A percentile compares a stretch with the other conserved stretches of the same genome.
Conservation (phyloP, 2,888 invertebrate genomes). For the Chloroclystis v-ata region DNA sequence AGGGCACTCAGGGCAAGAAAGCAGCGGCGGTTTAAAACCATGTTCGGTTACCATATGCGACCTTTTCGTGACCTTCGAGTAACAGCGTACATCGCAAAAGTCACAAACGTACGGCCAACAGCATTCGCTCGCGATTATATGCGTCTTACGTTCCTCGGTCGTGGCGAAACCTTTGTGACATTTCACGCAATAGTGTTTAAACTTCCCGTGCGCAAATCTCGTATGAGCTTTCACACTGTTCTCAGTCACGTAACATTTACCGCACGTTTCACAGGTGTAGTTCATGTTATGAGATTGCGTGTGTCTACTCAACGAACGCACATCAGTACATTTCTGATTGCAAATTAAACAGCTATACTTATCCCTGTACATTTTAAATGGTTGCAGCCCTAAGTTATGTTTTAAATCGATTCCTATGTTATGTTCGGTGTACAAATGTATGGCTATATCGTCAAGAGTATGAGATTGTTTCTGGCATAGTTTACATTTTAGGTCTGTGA, state of each 20-base stretch:
- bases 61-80: conserved; percentile 29
- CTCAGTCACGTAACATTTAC: conserved; percentile 23
- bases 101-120: conserved; percentile 37
- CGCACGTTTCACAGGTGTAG: conserved; percentile 28
- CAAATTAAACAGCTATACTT: conserved; percentile 20
- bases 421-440: conserved; percentile 33
- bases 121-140: conserved; percentile 27
- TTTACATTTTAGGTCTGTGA: conserved; percentile 35
- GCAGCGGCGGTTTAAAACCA: conserved; percentile 26
- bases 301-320: conserved; percentile 26
- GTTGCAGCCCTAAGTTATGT: conserved; percentile 33
- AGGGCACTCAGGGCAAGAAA: conserved; percentile 36
- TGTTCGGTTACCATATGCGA: conserved; percentile 33
- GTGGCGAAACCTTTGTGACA: conserved; percentile 23
- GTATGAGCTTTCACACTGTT: conserved; percentile 21
- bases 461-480: conserved; percentile 31
- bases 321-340: conserved; percentile 21
- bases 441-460: conserved; percentile 33
- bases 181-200: conserved; percentile 21
- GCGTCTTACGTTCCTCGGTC: conserved; percentile 28
- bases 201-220: conserved; percentile 15
- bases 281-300: conserved; percentile 23
- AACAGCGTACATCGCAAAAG: conserved; percentile 33
- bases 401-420: conserved; percentile 29
- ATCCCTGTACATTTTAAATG: conserved; percentile 25